Evolutionary conservation across 2,888 invertebrate species (phyloP), one percentile per base, ranked within the genome.

Genomic region (Acanthosepion pharaonis): DNA sequence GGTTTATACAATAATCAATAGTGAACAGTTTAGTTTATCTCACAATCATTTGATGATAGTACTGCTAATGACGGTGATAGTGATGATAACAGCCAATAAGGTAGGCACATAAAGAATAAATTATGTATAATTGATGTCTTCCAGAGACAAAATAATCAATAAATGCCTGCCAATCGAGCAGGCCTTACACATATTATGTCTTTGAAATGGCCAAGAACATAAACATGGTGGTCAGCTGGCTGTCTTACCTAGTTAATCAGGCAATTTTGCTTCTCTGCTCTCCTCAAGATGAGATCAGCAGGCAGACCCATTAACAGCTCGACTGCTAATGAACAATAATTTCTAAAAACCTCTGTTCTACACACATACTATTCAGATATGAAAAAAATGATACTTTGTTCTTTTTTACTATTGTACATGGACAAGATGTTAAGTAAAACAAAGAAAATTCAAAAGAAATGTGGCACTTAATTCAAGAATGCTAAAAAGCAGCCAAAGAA

Each of bases 211-310:
- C 78, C n/a, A 78, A 78, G n/a, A 78, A 78, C 78, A 78, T 78
- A 78, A 78, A 28, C 78, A n/a, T 78, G n/a, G 78, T n/a, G 78
- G 78, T 78, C 78, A 78, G n/a, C 78, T 78, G 78, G 78, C 78
- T n/a, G n/a, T 78, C 78, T 78, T 78, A 78, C 78, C n/a, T 78
- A n/a, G n/a, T n/a, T 78, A 78, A 78, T n/a, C 78, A 78, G 78
- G n/a, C 28, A 78, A n/a, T 78, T 78, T 78, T 78, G 78, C 78
- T 55, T 55, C 55, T 55, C 64, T 64, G 8, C 64, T 64, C 64
- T 28, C 5, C 64, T n/a, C n/a, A 78, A n/a, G 78, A 78, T 78
- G n/a, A 78, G 78, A n/a, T 78, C 78, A 78, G 78, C 78, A 78
- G 78, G n/a, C 28, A n/a, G 78, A 8, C 78, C 78, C 78, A 78